Evolutionary conservation across 2,113 vertebrate species (phyloP), one percentile per base, ranked within the genome.

Genomic region (Alces alces): DNA sequence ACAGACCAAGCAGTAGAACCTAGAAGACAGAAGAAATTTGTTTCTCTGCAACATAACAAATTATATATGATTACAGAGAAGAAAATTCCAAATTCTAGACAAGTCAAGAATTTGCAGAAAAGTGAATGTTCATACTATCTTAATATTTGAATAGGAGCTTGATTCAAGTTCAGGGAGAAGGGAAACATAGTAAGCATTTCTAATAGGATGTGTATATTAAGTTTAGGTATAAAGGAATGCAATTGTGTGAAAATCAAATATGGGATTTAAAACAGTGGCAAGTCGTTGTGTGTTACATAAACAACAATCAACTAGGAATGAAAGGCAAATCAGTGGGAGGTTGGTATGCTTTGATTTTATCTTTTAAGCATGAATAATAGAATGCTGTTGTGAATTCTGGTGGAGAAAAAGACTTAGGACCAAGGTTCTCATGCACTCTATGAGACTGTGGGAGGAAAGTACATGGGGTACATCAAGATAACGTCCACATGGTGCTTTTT

Each of bases 371-470:
- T 14, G 15, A 30, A 45, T 15, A 33, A 47, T 39, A 5, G 1
- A 9, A 60, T n/a, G 4, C 10, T 94, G 14, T 19, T 54, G 61
- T n/a, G 57, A 93, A 64, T 80, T 92, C 16, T 73, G 9, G 47
- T 6, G 15, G 36, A 86, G 6, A 58, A 43, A 58, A 70, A 80
- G 15, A 57, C 30, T 64, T 21, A 36, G 0, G 13, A 3, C 2
- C 2, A 28, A 6, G 39, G 14, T 39, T 33, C 4, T 86, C 7
- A 25, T 43, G 12, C 8, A 55, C 30, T 27, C 2, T 19, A 3
- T 73, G 28, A 60, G 50, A 5, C 0, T 57, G 25, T 50, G 28
- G 52, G 5, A 25, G 3, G 1, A 55, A 2, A 5, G 12, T 6
- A 45, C 33, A 19, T 13, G 28, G 8, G 36, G n/a, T 13, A 33